A percentile compares a stretch with the other conserved stretches of the same genome.
phyloP scores from a whole-genome alignment of 2,797 vertebrate species.

The Phataginus tricuspis region DNA sequence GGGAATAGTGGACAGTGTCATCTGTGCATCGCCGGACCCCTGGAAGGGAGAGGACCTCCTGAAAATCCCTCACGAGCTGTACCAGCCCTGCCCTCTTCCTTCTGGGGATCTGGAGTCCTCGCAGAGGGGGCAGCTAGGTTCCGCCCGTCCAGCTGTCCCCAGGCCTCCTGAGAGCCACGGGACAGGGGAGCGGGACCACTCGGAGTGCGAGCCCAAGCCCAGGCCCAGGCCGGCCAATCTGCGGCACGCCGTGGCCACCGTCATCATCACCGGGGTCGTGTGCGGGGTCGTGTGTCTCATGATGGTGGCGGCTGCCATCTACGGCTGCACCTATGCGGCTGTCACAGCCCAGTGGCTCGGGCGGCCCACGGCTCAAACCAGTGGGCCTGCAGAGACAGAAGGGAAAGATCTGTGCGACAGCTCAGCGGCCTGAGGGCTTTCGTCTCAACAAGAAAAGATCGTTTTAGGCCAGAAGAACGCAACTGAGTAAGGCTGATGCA shows the following conservation, averaged over 20 bases:
- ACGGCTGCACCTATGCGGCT: constrained; percentile 96
- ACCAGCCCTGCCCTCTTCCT: constrained; percentile 87
- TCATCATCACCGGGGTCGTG: constrained; percentile 96
- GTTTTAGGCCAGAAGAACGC: background rate
- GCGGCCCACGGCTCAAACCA: constrained; percentile 82
- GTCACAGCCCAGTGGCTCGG: constrained; percentile 93
- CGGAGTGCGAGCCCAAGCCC: constrained; percentile 91
- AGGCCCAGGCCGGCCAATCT: constrained; percentile 90
- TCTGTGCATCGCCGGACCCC: constrained; percentile 91
- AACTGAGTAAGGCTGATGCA: constrained; percentile 4
- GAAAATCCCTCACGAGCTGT: constrained; percentile 95
- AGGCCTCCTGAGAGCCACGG: constrained; percentile 81
- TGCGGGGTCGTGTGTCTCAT: constrained; percentile 97
- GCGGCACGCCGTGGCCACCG: constrained; percentile 95
- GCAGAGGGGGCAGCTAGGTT: constrained; percentile 79
- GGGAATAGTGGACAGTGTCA: constrained; percentile 91
- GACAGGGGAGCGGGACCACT: constrained; percentile 42
- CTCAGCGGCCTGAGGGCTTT: constrained; percentile 85
- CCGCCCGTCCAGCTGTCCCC: constrained; percentile 81
- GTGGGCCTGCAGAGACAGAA: constrained; percentile 82
- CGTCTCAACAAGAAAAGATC: constrained; percentile 34
- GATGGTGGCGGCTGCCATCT: constrained; percentile 96
- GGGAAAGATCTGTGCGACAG: constrained; percentile 90
- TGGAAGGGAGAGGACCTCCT: constrained; percentile 93
- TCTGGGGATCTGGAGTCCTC: background rate